Evolutionary conservation across 2,113 vertebrate genomes (phyloP), one percentile per base, ranked within the genome.

Genomic region (Ia io): DNA sequence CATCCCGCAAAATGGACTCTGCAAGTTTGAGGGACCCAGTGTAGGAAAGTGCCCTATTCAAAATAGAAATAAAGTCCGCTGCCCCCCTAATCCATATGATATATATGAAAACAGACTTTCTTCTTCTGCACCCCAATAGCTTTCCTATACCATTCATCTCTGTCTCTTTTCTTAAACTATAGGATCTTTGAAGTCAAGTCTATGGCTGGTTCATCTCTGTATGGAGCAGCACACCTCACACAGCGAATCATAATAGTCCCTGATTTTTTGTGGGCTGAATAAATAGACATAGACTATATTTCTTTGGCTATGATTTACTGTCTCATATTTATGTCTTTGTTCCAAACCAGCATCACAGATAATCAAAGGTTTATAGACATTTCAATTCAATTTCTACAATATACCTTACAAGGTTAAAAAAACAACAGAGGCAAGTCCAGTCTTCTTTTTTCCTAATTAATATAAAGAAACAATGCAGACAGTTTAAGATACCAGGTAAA

Each of bases 381-480:
- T 63, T 74, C 59, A 87, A 71, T 49, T 95, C 44, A 71, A 94
- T 56, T 59, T n/a, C 73, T 92, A 87, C n/a, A 65, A 61, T 47
- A 94, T 65, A 30, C 14, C 42, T 86, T 79, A n/a, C 17, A 65
- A 28, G 30, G 25, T 49, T 82, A 1, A 83, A 92, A 88, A 47
- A 78, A 84, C 22, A 56, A 84, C 14, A 92, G 32, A 93, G 5
- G 2, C 22, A 77, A 88, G 63, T 83, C 35, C 65, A 95, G 49
- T 51, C 69, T 92, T 92, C n/a, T 47, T 86, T 84, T 80, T 73
- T 86, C 56, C 25, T 89, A n/a, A 30, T 32, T 63, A 92, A 35
- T 65, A 95, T 86, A 67, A 96, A 89, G 28, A 90, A 73, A 92
- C 30, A 96, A 89, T 78, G 61, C n/a, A 59, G 9, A 88, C 16